Evolutionary conservation across 2,888 invertebrate species (phyloP), one percentile per base, ranked within the genome.

Genomic region (Diploptera punctata): DNA sequence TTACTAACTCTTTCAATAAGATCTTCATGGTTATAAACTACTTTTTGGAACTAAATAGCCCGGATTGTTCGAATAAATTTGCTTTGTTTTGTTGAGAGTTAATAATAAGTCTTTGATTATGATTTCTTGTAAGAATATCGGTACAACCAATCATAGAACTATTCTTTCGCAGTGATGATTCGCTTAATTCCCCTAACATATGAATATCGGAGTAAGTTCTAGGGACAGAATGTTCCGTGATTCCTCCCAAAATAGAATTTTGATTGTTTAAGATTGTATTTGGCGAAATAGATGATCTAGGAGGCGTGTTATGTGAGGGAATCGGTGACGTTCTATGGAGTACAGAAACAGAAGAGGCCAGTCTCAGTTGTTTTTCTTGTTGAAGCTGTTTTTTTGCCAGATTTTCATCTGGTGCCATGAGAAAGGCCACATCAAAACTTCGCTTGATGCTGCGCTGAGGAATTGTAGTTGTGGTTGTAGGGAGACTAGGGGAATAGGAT

Each of bases 381-480:
- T 70, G 71, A 31, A 72, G 67, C 76, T 87, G 87, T 77, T 90
- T 89, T 61, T 90, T 87, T 68, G 91, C 90, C 61, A 92, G 82
- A 79, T 93, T 92, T 75, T 94, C 94, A 80, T 95, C 94, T 1
- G 94, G 94, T 82, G 93, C 91, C 87, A 95, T 94, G 29, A 96
- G 84, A 79, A 96, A 96, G 0, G 95, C 95, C 10, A 96, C 95
- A 81, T 96, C 95, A 80, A 96, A 96, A 0, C 94, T 93, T 18
- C 96, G 85, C 79, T 96, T 96, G 70, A 75, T 67, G 24, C 54
- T 70, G n/a, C 82, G 76, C 47, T 77, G 86, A 77, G 82, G 86
- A 79, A 83, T 88, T 7, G 79, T 78, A 70, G 78, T 77, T 43
- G 80, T 76, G 60, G 76, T 76, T 47, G 78, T 77, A n/a, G 73